These are phyloP conservation scores for Pseudococcus jackbeardsleyi DNA, from an alignment of 2,888 invertebrate genomes.

Conservation along the genomic window DNA sequence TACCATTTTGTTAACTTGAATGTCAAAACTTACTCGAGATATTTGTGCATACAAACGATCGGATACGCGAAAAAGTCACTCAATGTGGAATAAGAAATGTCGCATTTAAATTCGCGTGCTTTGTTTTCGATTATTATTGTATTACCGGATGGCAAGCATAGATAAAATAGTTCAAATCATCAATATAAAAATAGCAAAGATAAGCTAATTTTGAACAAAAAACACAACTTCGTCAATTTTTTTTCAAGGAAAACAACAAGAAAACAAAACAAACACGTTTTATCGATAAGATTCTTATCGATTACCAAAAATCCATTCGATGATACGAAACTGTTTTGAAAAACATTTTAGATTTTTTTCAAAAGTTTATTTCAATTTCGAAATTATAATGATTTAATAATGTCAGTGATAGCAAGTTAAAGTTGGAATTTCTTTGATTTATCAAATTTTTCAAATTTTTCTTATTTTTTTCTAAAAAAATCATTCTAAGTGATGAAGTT, in stretches of 20 bases:
- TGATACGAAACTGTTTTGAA: too few relatives aligned
- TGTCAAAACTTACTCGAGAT: not conserved
- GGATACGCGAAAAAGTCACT: too few relatives aligned
- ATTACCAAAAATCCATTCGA: too few relatives aligned
- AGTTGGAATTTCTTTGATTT: too few relatives aligned
- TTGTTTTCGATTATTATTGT: not conserved
- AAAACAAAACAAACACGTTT: not conserved
- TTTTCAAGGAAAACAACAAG: not conserved
- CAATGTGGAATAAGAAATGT: not conserved
- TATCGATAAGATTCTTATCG: not conserved
- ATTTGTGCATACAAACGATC: not conserved
- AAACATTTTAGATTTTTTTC: too few relatives aligned
- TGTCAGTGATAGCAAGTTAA: too few relatives aligned
- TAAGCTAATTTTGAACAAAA: not conserved
- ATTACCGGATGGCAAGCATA: not conserved
- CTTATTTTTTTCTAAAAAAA: too few relatives aligned
- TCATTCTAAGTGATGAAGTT: not conserved
- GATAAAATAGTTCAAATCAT: not conserved
- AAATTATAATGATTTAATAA: too few relatives aligned
- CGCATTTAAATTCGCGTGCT: not conserved
- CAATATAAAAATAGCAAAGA: not conserved
- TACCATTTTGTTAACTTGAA: slow-evolving; percentile 43
- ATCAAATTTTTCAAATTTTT: too few relatives aligned
- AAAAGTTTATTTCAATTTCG: too few relatives aligned
- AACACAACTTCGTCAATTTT: not conserved